Evolutionary conservation across 2,797 vertebrate genomes (phyloP), one percentile per base, ranked within the genome.

Genomic region (Chelidonichthys spinosus): DNA sequence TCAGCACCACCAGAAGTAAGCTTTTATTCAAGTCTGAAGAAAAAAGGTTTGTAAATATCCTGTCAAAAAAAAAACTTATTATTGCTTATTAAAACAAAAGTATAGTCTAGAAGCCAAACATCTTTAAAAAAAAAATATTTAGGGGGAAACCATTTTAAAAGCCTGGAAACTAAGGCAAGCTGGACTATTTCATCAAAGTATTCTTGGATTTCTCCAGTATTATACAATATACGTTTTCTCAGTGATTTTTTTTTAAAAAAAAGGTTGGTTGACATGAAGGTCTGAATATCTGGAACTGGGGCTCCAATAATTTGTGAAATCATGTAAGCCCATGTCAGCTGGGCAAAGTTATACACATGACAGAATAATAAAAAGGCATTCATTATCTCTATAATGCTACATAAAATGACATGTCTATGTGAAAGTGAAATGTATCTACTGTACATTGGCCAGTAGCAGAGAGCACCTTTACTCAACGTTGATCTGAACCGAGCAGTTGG

Each of bases 401-500:
- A 36, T 69, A 52, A 71, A 76, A 79, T 62, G 1, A 55, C 33
- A 43, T 47, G 10, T n/a, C n/a, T 58, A 18, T 55, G 56, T 46
- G 36, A 68, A 55, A 35, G 8, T 46, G 7, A 52, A 33, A n/a
- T 25, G 9, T 4, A 63, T 63, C 61, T 3, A 25, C 25, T 25
- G 25, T 25, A 49, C 44, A n/a, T 49, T 43, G 14, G 39, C 18
- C 32, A 67, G 54, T 13, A 37, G 37, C 7, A 5, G 10, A 49
- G 36, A 42, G 17, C 14, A 59, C 4, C 36, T 59, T 89, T 76
- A 93, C 44, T 95, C 93, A 50, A 84, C 71, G 70, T 82, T 92
- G 32, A 87, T 78, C 63, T 91, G 90, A 83, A 94, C 87, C 3
- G 92, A 92, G 82, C 95, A 95, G 56, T 93, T 87, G 36, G 89